A percentile compares a stretch with the other conserved stretches of the same genome.
Evolutionary conservation across 53 echinoderm and acorn worm genomes (phyloP).

Genomic region (Pentamera pediparva): DNA sequence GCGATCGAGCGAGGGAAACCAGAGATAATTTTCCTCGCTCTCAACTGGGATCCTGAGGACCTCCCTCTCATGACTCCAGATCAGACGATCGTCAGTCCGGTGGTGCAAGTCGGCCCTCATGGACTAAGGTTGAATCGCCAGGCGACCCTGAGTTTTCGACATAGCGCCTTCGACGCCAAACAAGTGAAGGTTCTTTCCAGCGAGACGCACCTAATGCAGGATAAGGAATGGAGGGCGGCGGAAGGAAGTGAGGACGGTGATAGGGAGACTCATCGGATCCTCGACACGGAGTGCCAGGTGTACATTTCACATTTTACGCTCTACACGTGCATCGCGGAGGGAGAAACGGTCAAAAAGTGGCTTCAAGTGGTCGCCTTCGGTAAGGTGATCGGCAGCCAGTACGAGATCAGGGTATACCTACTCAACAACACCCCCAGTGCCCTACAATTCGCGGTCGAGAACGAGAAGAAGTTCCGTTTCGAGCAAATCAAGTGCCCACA

Average conservation of each 20-base stretch:
- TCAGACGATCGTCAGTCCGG: constrained; percentile 75
- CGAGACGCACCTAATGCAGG: constrained; percentile 69
- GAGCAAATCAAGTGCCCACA: constrained; percentile 50
- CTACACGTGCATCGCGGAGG: constrained; percentile 72
- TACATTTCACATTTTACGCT: constrained; percentile 75
- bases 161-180: constrained; percentile 60
- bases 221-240: constrained; percentile 55
- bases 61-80: constrained; percentile 52
- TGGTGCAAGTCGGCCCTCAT: constrained; percentile 92
- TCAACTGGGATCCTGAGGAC: constrained; percentile 84
- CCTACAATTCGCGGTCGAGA: constrained; percentile 80
- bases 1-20: constrained; percentile 58
- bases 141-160: constrained; percentile 68
- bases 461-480: constrained; percentile 59
- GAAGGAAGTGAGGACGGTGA: constrained; percentile 13
- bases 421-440: constrained; percentile 95
- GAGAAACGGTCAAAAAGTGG: constrained; percentile 63
- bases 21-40: constrained; percentile 64
- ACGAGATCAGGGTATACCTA: constrained; percentile 69
- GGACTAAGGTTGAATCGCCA: constrained; percentile 62
- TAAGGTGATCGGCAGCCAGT: constrained; percentile 43
- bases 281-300: constrained; percentile 63
- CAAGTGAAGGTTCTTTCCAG: constrained; percentile 64
- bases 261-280: constrained; percentile 41
- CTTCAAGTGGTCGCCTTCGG: constrained; percentile 81